These are phyloP conservation scores for Capreolus pygargus DNA, from an alignment of 2,113 vertebrate species.

Conservation along the genomic window DNA sequence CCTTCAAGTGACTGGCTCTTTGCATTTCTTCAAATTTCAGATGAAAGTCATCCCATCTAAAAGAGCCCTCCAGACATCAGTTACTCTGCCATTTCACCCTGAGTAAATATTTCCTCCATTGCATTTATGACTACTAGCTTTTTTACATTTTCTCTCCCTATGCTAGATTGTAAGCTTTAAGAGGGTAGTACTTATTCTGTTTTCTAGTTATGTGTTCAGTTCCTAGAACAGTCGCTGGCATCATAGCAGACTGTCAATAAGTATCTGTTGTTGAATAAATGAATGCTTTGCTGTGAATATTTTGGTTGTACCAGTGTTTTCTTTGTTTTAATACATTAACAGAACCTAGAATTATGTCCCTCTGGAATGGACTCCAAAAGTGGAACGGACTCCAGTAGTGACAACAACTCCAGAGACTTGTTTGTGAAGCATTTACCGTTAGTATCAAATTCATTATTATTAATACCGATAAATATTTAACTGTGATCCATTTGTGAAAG, in stretches of 20 bases:
- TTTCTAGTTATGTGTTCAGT: background rate
- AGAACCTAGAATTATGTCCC: slow-evolving; percentile 63
- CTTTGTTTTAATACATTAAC: slow-evolving; percentile 58
- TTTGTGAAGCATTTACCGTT: slow-evolving; percentile 56
- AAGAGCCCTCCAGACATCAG: background rate
- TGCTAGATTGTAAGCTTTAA: background rate
- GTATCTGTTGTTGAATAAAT: background rate
- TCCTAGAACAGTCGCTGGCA: background rate
- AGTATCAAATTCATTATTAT: slow-evolving; percentile 65
- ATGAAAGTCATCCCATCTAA: background rate
- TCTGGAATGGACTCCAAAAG: slow-evolving; percentile 28
- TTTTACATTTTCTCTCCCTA: background rate
- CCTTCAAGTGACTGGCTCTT: background rate
- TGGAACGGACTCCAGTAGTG: background rate
- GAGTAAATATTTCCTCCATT: background rate
- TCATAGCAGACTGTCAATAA: background rate
- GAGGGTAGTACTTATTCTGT: background rate
- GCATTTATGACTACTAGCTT: background rate
- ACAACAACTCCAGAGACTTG: background rate
- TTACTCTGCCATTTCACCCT: background rate
- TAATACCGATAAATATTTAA: background rate
- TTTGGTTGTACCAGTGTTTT: slow-evolving; percentile 35
- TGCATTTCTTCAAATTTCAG: background rate
- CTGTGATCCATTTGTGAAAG: background rate
- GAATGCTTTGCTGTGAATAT: background rate